Percentiles rank a stretch among this genome's conserved stretches.
These are phyloP conservation scores for Drosophila tani DNA, from an alignment of 1,140 invertebrate genomes.

Conservation along the genomic window DNA sequence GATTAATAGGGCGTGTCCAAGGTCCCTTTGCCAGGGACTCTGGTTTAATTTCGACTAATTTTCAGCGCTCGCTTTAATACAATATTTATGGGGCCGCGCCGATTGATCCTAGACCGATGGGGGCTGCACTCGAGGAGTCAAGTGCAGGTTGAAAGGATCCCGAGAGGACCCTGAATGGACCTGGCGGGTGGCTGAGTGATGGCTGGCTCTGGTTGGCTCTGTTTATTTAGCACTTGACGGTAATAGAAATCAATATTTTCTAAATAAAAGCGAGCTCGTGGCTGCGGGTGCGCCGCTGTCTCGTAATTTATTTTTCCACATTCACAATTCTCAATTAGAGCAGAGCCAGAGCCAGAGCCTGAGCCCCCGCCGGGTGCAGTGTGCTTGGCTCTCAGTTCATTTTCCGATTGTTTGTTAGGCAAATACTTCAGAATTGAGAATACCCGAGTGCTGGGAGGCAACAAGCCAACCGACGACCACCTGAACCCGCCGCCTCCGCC, in stretches of 20 bases:
- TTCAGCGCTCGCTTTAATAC: constrained; percentile 76
- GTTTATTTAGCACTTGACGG: constrained; percentile 74
- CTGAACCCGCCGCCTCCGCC: constrained; percentile 4
- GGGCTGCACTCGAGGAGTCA: constrained; percentile 56
- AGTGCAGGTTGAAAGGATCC: constrained; percentile 46
- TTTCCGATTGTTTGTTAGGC: constrained; percentile 79
- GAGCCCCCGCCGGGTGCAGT: constrained; percentile 13
- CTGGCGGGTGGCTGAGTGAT: constrained; percentile 13
- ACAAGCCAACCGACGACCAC: constrained; percentile 13
- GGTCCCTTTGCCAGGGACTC: constrained; percentile 10
- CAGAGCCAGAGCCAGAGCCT: constrained; percentile 24
- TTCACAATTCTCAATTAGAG: constrained; percentile 83
- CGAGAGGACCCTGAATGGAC: constrained; percentile 43
- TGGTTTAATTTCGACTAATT: constrained; percentile 80
- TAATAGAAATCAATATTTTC: constrained; percentile 84
- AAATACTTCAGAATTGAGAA: constrained; percentile 74
- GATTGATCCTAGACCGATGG: constrained; percentile 52
- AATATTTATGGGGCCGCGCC: constrained; percentile 70
- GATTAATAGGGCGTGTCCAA: constrained; percentile 67
- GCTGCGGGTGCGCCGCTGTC: constrained; percentile 38
- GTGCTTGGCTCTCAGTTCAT: constrained; percentile 56
- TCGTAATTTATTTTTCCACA: constrained; percentile 82
- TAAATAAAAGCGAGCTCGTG: constrained; percentile 62
- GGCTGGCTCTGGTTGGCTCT: constrained; percentile 21
- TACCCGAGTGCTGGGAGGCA: constrained; percentile 44